Percentiles rank a stretch among this genome's conserved stretches.
phyloP scores from a whole-genome alignment of 2,113 vertebrate genomes.

The Pagrus major region DNA sequence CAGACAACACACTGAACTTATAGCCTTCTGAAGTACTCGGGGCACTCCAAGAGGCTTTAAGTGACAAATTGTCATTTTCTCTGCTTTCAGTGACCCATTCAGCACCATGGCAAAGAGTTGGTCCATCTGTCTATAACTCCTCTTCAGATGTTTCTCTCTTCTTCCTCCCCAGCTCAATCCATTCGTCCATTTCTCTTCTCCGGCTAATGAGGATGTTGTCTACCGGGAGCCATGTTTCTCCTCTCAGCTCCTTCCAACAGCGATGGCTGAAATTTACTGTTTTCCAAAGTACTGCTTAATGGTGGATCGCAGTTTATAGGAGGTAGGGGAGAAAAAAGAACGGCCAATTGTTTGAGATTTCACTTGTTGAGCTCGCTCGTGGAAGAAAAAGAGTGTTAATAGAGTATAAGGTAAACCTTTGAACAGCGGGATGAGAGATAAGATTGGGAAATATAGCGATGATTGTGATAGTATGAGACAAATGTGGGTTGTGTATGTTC shows the following conservation, averaged over 20 bases:
- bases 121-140: constrained; percentile 64
- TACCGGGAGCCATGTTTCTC: constrained; percentile 59
- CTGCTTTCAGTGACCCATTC: constrained; percentile 48
- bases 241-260: constrained; percentile 45
- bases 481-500: not conserved
- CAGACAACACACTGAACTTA: constrained; percentile 17
- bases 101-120: constrained; percentile 47
- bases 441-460: not conserved
- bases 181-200: constrained; percentile 58
- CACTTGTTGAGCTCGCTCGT: constrained; percentile 50
- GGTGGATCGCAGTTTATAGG: constrained; percentile 52
- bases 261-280: constrained; percentile 63
- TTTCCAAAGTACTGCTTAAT: constrained; percentile 67
- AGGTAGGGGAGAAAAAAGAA: constrained; percentile 20
- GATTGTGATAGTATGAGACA: not conserved
- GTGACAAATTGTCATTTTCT: constrained; percentile 54
- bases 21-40: constrained; percentile 1
- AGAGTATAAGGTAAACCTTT: not conserved
- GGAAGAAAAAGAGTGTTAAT: not conserved
- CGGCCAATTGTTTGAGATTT: constrained; percentile 18
- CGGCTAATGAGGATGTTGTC: constrained; percentile 76
- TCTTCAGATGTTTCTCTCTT: constrained; percentile 27
- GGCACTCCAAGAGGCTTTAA: constrained; percentile 29
- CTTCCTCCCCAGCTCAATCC: constrained; percentile 28
- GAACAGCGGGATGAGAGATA: not conserved